phyloP scores from a whole-genome alignment of 2,888 invertebrate species.

The Cloeon dipterum region DNA sequence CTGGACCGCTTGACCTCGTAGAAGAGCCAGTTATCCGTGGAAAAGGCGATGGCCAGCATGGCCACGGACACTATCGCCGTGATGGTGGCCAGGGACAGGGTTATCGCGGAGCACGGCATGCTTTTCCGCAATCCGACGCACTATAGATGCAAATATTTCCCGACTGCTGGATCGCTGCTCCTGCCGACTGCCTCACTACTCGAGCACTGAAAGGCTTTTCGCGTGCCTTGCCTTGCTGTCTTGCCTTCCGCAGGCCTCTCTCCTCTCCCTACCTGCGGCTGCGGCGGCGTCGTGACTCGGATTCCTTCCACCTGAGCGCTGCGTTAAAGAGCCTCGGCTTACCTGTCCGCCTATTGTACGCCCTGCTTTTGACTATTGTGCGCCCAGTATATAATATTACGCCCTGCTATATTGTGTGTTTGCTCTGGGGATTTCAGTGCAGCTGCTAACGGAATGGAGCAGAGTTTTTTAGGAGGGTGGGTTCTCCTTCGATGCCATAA shows the following conservation, averaged over 20 bases:
- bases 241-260: not conserved
- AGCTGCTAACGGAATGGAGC: too few species aligned
- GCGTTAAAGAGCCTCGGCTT: not conserved
- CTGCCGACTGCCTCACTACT: conserved; percentile 12
- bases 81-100: conserved; percentile 85
- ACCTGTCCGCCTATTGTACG: not conserved
- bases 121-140: conserved; percentile 14
- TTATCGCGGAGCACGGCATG: conserved; percentile 89
- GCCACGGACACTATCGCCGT: conserved; percentile 88
- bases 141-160: conserved; percentile 10
- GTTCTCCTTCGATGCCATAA: too few species aligned
- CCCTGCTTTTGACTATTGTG: too few species aligned
- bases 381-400: too few species aligned
- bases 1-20: conserved; percentile 74
- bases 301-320: not conserved
- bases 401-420: too few species aligned
- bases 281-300: conserved; percentile 2
- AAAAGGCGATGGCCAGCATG: conserved; percentile 78
- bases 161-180: conserved; percentile 12
- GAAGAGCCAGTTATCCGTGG: conserved; percentile 92
- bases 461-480: too few species aligned
- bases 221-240: conserved; percentile 7
- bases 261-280: conserved; percentile 1
- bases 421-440: too few species aligned
- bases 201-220: conserved; percentile 7